These are phyloP conservation scores for Litoditis marina DNA, from an alignment of 2,888 invertebrate genomes.

Conservation along the genomic window DNA sequence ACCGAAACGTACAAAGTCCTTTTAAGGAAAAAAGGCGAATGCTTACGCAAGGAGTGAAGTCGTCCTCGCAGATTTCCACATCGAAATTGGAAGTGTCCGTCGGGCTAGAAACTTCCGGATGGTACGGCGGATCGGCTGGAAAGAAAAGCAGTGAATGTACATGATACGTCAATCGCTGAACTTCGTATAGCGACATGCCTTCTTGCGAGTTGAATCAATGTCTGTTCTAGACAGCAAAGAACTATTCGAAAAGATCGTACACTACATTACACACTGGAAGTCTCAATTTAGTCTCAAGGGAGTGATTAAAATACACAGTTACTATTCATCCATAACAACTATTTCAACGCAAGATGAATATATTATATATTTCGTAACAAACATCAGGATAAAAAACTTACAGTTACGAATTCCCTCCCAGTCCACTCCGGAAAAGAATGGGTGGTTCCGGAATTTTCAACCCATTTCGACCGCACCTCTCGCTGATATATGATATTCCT, in stretches of 20 bases:
- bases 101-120: slow-evolving; percentile 80
- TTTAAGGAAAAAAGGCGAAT: no score
- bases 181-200: no score
- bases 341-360: not conserved
- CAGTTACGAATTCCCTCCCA: slow-evolving; percentile 86
- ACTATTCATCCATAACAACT: not conserved
- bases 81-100: slow-evolving; percentile 99
- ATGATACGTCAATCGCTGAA: no score
- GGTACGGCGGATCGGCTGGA: slow-evolving; percentile 62
- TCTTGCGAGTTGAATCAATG: no score
- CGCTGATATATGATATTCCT: slow-evolving; percentile 86
- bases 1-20: no score
- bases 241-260: no score
- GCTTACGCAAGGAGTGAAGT: slow-evolving; percentile 40
- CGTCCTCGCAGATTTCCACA: slow-evolving; percentile 79
- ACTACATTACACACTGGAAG: no score
- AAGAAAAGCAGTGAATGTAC: no score
- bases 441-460: slow-evolving; percentile 90
- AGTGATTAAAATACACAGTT: no score
- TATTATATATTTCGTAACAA: slow-evolving; percentile 5
- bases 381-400: slow-evolving; percentile 62
- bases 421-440: slow-evolving; percentile 86
- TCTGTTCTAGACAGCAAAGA: no score
- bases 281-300: no score
- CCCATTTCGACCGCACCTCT: slow-evolving; percentile 83